Evolutionary conservation across 2,888 invertebrate species (phyloP), one percentile per base, ranked within the genome.

Genomic region (Diaperis boleti): DNA sequence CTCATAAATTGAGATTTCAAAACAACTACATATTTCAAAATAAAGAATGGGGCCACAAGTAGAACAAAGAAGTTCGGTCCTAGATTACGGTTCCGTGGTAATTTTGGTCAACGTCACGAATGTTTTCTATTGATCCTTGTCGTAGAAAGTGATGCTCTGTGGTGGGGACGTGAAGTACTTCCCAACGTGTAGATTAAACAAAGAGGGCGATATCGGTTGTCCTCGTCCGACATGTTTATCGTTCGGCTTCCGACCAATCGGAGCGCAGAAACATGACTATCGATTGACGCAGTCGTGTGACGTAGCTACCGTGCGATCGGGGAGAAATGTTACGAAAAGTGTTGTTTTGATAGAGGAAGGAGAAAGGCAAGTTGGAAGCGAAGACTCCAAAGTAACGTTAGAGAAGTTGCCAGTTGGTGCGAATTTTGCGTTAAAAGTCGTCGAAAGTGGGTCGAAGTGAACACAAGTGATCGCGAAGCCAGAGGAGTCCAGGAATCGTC

Each of bases 371-470:
- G 45, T 35, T 8, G 37, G 17, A 52, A 41, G 44, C 61, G 52
- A 44, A 35, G 44, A 35, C 31, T 31, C 22, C 6, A 13, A 49
- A 7, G 37, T 39, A 50, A 41, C 14, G 41, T 18, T 29, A 18
- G 31, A 44, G 26, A 31, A 39, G 26, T 18, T 11, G 37, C 29
- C 26, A 49, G 33, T 56, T 50, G 3, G 20, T 44, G 35, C 18
- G 29, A 44, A 45, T 35, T 62, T 35, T 41, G 18, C 31, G 18
- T 42, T 13, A 42, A 56, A 67, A 55, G 64, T 64, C 61, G 44
- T 54, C 35, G 29, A 63, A 74, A 72, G 74, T 74, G 74, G 71
- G 73, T 73, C 72, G 69, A 72, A 71, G 50, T 45, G 54, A 39
- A 17, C 11, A 13, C 29, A 72, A 71, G 50, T 45, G 54, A 39